Evolutionary conservation across 2,113 vertebrate species (phyloP).

Genomic region (Chinchilla lanigera): DNA sequence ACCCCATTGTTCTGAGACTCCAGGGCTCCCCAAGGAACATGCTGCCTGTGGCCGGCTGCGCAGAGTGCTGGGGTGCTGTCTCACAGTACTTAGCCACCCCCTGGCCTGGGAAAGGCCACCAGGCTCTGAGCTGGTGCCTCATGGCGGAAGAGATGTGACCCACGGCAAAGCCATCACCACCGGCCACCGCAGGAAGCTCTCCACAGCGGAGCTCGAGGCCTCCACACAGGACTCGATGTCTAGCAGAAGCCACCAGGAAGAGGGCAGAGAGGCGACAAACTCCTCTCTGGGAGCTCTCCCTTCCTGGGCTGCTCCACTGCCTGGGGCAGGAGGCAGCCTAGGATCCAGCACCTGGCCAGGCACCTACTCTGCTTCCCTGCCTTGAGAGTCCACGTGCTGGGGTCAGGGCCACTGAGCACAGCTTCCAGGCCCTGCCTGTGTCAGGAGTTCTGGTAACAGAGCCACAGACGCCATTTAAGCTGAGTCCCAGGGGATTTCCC

Average conservation of each 20-base stretch:
- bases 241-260: not conserved
- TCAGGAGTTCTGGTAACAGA: not conserved
- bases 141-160: not conserved
- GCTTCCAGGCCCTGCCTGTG: not conserved
- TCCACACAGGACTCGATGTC: not conserved
- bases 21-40: accelerated
- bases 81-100: not conserved
- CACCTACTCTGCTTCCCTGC: no score
- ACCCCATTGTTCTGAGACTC: not conserved
- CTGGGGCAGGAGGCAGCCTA: not conserved
- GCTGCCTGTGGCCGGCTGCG: not conserved
- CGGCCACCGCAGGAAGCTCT: not conserved
- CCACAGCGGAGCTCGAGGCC: not conserved
- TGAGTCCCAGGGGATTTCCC: not conserved
- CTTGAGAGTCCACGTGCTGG: accelerated
- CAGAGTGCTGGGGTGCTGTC: not conserved
- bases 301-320: not conserved
- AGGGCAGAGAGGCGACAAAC: not conserved
- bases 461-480: not conserved
- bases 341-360: not conserved
- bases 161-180: not conserved
- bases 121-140: not conserved
- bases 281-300: not conserved
- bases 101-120: slow-evolving; percentile 23
- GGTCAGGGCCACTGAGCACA: not conserved